Evolutionary conservation across 2,113 vertebrate genomes (phyloP).

Genomic region (Rhegmatorhina hoffmannsi): DNA sequence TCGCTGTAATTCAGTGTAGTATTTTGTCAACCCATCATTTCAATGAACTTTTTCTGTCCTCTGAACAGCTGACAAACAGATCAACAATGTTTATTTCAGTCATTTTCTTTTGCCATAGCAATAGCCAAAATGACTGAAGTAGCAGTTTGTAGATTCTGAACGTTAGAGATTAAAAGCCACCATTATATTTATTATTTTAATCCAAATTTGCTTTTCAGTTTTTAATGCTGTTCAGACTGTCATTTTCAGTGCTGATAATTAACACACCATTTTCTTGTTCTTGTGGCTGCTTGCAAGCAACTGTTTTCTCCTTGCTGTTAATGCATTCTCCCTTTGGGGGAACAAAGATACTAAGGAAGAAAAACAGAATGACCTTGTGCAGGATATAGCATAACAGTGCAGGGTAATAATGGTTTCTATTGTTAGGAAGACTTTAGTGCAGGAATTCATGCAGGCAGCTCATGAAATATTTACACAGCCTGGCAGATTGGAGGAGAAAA

Average conservation of each 20-base stretch:
- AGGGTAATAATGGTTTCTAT: background rate
- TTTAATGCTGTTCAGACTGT: background rate
- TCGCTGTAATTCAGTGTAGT: background rate
- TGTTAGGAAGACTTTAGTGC: slow-evolving; percentile 29
- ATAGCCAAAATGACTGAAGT: background rate
- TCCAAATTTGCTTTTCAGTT: background rate
- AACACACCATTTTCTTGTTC: background rate
- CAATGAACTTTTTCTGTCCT: background rate
- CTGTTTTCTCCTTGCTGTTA: slow-evolving; percentile 11
- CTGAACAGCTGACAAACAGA: background rate
- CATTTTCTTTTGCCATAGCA: background rate
- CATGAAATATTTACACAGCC: slow-evolving; percentile 47
- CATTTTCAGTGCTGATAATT: background rate
- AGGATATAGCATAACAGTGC: background rate
- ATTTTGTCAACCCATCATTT: background rate
- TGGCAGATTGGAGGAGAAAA: background rate
- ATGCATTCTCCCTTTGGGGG: slow-evolving; percentile 30
- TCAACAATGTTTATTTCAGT: background rate
- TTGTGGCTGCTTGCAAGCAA: background rate
- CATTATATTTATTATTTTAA: background rate
- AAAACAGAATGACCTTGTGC: slow-evolving; percentile 51
- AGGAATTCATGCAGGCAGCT: background rate
- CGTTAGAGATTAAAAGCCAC: background rate
- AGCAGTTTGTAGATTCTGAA: background rate
- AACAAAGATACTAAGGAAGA: background rate